Conservation (phyloP, 2,797 vertebrate species). For the Chaunax sp. region DNA sequence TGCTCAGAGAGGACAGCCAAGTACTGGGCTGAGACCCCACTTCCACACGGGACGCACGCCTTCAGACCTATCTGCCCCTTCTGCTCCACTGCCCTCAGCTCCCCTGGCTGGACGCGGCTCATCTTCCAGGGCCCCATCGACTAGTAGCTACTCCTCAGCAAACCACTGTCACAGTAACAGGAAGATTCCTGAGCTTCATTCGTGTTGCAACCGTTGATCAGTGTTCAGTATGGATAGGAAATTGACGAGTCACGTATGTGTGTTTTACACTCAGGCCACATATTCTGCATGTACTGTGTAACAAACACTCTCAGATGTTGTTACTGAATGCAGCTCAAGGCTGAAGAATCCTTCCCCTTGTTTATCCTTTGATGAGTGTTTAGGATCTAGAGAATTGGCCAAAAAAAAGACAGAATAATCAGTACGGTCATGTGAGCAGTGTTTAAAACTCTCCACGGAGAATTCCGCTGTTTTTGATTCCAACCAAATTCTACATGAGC, state of each 20-base stretch:
- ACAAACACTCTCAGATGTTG: conserved; percentile 18
- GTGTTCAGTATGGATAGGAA: conserved; percentile 23
- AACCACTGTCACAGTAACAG: conserved; percentile 45
- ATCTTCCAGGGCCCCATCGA: conserved; percentile 98
- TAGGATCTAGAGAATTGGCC: conserved; percentile 26
- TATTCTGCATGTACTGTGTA: background rate
- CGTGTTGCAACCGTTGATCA: conserved; percentile 29
- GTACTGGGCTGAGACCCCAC: conserved; percentile 95
- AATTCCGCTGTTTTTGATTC: conserved; percentile 42
- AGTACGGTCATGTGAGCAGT: background rate
- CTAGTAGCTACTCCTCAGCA: conserved; percentile 76
- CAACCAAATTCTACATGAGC: conserved; percentile 7
- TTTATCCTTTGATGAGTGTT: conserved; percentile 60
- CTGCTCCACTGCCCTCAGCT: conserved; percentile 91
- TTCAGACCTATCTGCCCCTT: conserved; percentile 97
- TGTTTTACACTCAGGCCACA: conserved; percentile 6
- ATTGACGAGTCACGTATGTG: conserved; percentile 3
- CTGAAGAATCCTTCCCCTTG: conserved; percentile 51
- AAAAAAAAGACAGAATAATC: conserved; percentile 2
- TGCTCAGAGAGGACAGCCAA: conserved; percentile 94
- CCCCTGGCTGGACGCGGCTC: conserved; percentile 90
- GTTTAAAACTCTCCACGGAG: conserved; percentile 3
- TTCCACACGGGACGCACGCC: conserved; percentile 96
- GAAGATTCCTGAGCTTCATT: conserved; percentile 55
- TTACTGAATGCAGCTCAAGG: conserved; percentile 57